phyloP scores from a whole-genome alignment of 2,888 invertebrate genomes.

The Dioctria linearis region DNA sequence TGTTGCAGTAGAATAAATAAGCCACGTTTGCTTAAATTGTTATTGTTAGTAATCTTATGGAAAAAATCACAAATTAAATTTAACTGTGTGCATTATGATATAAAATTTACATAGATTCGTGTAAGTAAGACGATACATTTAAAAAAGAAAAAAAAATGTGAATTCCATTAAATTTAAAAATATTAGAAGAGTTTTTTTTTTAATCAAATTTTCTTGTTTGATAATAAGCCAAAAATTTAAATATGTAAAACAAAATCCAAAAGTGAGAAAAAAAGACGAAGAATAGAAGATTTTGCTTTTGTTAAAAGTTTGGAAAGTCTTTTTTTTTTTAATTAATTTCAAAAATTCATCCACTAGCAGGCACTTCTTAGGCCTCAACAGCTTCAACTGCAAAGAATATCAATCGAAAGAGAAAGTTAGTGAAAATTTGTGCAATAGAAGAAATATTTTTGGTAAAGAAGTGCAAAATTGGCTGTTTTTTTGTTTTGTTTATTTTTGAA shows the following conservation, averaged over 20 bases:
- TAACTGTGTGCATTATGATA: background rate
- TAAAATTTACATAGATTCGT: no score
- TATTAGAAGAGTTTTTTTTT: background rate
- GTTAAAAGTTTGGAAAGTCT: conserved; percentile 51
- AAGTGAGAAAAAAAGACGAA: conserved; percentile 18
- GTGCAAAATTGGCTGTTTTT: background rate
- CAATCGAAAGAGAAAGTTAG: conserved; percentile 66
- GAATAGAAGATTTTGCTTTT: conserved; percentile 14
- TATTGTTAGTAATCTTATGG: background rate
- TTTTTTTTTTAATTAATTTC: conserved; percentile 23
- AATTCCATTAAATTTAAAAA: background rate
- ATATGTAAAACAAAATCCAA: conserved; percentile 25
- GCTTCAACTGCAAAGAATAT: conserved; percentile 71
- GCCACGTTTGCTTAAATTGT: background rate
- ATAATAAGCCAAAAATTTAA: conserved; percentile 22
- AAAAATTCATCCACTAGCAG: conserved; percentile 61
- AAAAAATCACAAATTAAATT: background rate
- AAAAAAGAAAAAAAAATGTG: no score
- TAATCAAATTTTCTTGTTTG: conserved; percentile 4
- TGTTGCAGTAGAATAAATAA: background rate
- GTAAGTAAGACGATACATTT: no score
- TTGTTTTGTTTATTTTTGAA: conserved; percentile 19
- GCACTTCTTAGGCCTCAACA: conserved; percentile 69
- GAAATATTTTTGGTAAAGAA: conserved; percentile 23
- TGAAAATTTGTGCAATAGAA: conserved; percentile 26